Evolutionary conservation across 2,113 vertebrate genomes (phyloP), one percentile per base, ranked within the genome.

Genomic region (Anser cygnoides): DNA sequence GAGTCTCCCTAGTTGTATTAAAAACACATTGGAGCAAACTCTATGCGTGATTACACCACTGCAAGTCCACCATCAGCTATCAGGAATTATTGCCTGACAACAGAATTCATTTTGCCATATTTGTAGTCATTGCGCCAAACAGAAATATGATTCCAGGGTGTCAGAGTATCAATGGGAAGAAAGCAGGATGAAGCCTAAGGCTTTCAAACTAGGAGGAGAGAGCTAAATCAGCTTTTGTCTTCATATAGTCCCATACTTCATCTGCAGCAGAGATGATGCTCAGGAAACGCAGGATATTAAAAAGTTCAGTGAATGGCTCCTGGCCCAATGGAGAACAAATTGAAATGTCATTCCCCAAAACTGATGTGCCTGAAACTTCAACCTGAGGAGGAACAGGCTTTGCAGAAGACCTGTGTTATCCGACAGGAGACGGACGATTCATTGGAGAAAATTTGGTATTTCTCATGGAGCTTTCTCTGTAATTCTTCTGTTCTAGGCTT

Each of bases 11-110:
- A 35, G 49, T 67, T 92, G 74, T 93, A 94, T 93, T 91, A 93
- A 96, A 96, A 96, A 13, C 92, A 96, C 55, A 93, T 87, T 93
- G 81, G 46, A 87, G 57, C 63, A 83, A 87, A 89, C 91, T 93
- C 84, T 92, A 18, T 52, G 82, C 25, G 59, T 92, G 70, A 70
- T 87, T 89, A 87, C 21, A 1, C 74, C 74, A 79, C 55, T 85
- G 49, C 31, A 87, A 92, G 55, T 84, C 67, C 70, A 72, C 49
- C 44, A 46, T 63, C 63, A 92, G 46, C 44, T 85, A 89, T 79
- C 92, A 76, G 50, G 19, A 92, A 31, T 37, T 66, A 55, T 25
- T 85, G 50, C 74, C 66, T 35, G 71, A 79, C 28, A 95, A 33
- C 4, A 33, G 31, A 82, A 72, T 62, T 66, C 76, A 35, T 65